A percentile compares a stretch with the other conserved stretches of the same genome.
These are phyloP conservation scores for Stichodactyla helianthus DNA, from an alignment of 64 coral and sea anemone genomes.

Conservation along the genomic window DNA sequence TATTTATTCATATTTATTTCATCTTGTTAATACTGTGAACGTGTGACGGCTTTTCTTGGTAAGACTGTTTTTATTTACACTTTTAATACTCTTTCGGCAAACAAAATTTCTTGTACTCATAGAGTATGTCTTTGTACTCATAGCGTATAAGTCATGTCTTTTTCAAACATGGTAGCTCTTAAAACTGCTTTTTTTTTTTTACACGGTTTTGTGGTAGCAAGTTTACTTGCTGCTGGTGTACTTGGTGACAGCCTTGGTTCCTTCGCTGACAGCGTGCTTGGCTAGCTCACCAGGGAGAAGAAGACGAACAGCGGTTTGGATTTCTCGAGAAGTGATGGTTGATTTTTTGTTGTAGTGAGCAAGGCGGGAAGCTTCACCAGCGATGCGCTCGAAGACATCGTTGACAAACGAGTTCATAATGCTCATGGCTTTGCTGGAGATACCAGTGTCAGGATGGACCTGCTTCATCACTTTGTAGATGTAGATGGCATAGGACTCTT, in stretches of 20 bases:
- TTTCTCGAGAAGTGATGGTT: conserved; percentile 22
- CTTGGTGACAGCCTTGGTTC: conserved; percentile 28
- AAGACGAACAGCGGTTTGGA: too few species aligned
- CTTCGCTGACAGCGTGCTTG: conserved; percentile 31
- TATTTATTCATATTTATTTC: too few species aligned
- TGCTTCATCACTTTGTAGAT: conserved; percentile 38
- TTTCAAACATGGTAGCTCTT: not conserved
- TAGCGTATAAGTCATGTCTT: conserved; percentile 9
- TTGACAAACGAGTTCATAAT: conserved; percentile 29
- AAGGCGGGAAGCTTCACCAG: conserved; percentile 23
- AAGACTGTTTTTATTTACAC: too few species aligned
- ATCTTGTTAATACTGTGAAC: too few species aligned
- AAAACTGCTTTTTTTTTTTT: conserved; percentile 5
- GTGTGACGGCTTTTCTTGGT: too few species aligned
- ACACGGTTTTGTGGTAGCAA: not conserved
- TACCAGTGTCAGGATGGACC: conserved; percentile 29
- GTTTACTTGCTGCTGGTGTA: conserved; percentile 38
- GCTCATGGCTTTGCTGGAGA: conserved; percentile 20
- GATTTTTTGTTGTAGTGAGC: conserved; percentile 37
- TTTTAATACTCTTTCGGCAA: too few species aligned
- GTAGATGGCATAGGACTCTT: conserved; percentile 9
- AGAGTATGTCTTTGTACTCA: too few species aligned
- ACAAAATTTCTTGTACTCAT: too few species aligned
- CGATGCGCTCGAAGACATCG: conserved; percentile 34
- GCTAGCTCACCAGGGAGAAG: conserved; percentile 21